Evolutionary conservation across 2,888 invertebrate species (phyloP), one percentile per base, ranked within the genome.

Genomic region (Selenia dentaria): DNA sequence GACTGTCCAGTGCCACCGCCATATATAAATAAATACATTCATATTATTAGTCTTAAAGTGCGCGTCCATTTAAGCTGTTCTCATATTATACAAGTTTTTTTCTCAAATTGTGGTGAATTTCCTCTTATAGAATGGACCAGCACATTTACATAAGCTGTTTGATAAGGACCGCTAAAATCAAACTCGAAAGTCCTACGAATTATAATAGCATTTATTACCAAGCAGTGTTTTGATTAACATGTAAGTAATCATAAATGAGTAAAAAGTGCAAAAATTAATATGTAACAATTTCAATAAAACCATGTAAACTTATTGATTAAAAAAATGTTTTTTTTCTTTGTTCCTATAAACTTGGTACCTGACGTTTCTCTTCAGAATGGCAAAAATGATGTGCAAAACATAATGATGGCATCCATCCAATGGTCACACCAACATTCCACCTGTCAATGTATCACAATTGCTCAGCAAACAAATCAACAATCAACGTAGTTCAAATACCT

Each of bases 161-260:
- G 75, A 73, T 70, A 80, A 78, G 83, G 83, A 83, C 83, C 82
- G 80, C 74, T 70, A 65, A 20, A 76, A 72, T 71, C 73, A 75
- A 77, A 69, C 79, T 70, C 64, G 70, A 70, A 75, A 80, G 80
- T 86, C 81, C 80, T 79, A 75, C 62, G 70, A 79, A 76, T 81
- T 83, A 83, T 75, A 75, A 87, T 87, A 89, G 90, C 90, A 90
- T 90, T 90, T 90, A 90, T 85, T 87, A 89, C 87, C 88, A 87
- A 88, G 87, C 67, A 81, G 84, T 86, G 86, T 88, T 87, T 88
- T 83, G 83, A 87, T 75, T 86, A 87, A 83, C 77, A 70, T 80
- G 71, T 83, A 86, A 83, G 83, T 80, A 80, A 16, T 77, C 78
- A 72, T 81, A 81, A 75, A 80, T 72, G 76, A 82, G 69, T 84